Percentiles rank a stretch among this genome's conserved stretches.
Conservation (phyloP, 2,888 invertebrate species). For the Cordilura impudica region DNA sequence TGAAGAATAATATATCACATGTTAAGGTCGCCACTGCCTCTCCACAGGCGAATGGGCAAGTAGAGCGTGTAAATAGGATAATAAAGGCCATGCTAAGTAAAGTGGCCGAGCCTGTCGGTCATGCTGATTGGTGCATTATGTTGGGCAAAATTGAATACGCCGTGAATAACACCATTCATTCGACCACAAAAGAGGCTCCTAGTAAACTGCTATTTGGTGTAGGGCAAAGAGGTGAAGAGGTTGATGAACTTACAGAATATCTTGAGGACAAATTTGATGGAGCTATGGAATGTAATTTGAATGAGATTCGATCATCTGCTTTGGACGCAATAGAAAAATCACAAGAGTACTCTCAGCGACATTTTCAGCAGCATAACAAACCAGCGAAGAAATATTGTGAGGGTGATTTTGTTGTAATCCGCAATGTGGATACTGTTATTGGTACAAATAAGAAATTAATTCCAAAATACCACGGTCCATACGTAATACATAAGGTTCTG, state of each 20-base stretch:
- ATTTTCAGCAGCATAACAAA: neutral
- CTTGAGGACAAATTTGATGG: too few relatives aligned
- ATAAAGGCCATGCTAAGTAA: too few relatives aligned
- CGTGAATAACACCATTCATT: constrained; percentile 47
- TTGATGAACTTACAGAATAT: constrained; percentile 26
- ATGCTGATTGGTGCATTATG: constrained; percentile 17
- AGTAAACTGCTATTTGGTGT: constrained; percentile 51
- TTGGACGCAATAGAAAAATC: constrained; percentile 10
- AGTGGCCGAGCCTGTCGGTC: constrained; percentile 30
- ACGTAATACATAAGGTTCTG: too few relatives aligned
- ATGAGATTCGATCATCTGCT: too few relatives aligned
- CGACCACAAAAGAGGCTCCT: constrained; percentile 19
- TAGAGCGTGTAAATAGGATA: too few relatives aligned
- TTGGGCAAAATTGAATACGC: constrained; percentile 46
- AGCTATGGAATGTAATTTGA: too few relatives aligned
- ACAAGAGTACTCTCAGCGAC: neutral
- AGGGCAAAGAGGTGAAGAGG: constrained; percentile 20
- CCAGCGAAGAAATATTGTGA: constrained; percentile 13
- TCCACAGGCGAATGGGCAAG: too few relatives aligned
- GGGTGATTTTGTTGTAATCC: neutral
- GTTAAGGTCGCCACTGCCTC: too few relatives aligned
- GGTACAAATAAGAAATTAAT: neutral
- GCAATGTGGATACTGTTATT: neutral
- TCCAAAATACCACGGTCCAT: neutral
- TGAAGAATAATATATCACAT: too few relatives aligned